These are phyloP conservation scores for Holacanthella duospinosa DNA, from an alignment of 2,888 invertebrate genomes.

Conservation along the genomic window DNA sequence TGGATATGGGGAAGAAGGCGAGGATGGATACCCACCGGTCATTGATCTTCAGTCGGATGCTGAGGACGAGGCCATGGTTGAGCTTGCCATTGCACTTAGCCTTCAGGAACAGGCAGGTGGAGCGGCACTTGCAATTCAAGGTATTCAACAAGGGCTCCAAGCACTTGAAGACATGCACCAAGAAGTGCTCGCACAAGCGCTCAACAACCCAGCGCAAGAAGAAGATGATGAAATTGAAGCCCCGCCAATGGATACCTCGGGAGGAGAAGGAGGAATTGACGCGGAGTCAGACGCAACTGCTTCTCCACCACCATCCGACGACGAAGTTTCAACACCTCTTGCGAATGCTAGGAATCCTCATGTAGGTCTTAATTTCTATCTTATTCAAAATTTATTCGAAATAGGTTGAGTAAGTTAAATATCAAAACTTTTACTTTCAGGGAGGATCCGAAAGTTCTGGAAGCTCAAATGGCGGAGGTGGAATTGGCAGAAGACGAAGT, in stretches of 20 bases:
- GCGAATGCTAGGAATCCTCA: conserved; percentile 51
- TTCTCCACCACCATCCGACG: conserved; percentile 69
- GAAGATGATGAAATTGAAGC: conserved; percentile 12
- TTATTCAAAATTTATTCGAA: not conserved
- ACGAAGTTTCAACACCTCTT: conserved; percentile 89
- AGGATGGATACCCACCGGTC: conserved; percentile 32
- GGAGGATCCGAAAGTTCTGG: conserved; percentile 37
- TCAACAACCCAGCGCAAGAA: conserved; percentile 31
- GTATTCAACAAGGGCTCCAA: conserved; percentile 40
- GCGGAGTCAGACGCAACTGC: conserved; percentile 37
- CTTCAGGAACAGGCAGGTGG: conserved; percentile 66
- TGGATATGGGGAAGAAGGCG: conserved; percentile 35
- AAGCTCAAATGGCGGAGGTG: conserved; percentile 33
- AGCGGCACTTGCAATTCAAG: conserved; percentile 46
- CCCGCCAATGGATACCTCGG: conserved; percentile 12
- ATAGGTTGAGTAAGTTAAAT: not conserved
- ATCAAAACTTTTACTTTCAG: conserved; percentile 11
- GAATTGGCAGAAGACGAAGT: conserved; percentile 13
- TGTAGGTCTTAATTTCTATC: not conserved
- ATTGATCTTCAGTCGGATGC: conserved; percentile 87
- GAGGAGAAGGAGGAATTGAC: conserved; percentile 27
- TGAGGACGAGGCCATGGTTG: conserved; percentile 94
- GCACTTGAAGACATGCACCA: conserved; percentile 37
- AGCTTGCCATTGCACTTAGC: conserved; percentile 87
- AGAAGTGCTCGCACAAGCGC: conserved; percentile 32